These are phyloP conservation scores for Champsocephalus gunnari DNA, from an alignment of 2,797 vertebrate species.

Conservation along the genomic window DNA sequence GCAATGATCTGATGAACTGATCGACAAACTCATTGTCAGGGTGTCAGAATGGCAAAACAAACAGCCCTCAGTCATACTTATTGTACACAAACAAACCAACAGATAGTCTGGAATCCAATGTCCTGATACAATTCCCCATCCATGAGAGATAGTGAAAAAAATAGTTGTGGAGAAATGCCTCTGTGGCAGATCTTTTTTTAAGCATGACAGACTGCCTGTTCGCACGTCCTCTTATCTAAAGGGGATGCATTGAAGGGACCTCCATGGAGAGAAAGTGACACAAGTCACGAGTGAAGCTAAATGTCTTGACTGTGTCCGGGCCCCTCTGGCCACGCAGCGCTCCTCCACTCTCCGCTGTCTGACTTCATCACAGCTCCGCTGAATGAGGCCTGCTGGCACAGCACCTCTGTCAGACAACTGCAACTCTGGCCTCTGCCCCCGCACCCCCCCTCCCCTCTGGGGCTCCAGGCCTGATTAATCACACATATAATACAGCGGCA, in stretches of 20 bases:
- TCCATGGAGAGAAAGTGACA: conserved; percentile 83
- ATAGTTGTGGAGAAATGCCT: conserved; percentile 73
- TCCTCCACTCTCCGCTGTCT: conserved; percentile 81
- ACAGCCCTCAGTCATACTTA: conserved; percentile 68
- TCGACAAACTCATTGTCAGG: conserved; percentile 73
- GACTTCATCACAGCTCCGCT: conserved; percentile 78
- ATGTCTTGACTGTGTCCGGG: conserved; percentile 85
- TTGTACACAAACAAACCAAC: conserved; percentile 67
- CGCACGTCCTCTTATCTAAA: conserved; percentile 78
- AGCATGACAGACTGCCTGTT: conserved; percentile 78
- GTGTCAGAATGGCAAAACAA: conserved; percentile 70
- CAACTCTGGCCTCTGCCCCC: conserved; percentile 74
- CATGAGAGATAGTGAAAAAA: conserved; percentile 37
- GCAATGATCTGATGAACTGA: conserved; percentile 71
- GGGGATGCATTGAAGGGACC: conserved; percentile 81
- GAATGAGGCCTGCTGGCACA: conserved; percentile 86
- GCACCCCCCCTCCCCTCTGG: conserved; percentile 25
- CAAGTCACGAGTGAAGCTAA: conserved; percentile 85
- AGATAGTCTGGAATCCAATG: conserved; percentile 47
- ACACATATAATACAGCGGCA: conserved; percentile 73
- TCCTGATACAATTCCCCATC: conserved; percentile 63
- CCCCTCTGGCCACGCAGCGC: conserved; percentile 76
- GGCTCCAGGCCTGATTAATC: conserved; percentile 81
- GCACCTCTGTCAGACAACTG: conserved; percentile 84
- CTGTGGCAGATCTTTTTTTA: conserved; percentile 79